Base-by-base conservation (phyloP, 2,888 invertebrate species). In the Gasteruption jaculator region DNA sequence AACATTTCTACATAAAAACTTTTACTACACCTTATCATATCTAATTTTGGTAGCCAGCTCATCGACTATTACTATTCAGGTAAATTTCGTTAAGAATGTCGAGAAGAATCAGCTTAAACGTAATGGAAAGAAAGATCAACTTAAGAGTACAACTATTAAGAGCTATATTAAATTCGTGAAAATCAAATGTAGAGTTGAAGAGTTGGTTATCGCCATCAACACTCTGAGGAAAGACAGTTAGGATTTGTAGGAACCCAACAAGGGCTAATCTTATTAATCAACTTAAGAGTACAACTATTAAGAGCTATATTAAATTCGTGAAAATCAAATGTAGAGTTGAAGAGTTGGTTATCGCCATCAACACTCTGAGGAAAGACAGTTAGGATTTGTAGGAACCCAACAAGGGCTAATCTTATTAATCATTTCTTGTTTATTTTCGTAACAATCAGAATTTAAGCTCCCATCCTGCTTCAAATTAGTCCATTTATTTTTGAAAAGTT, bases 1-100 rank as follows among this genome's bases (percentile, higher is more conserved):
- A n/a, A n/a, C n/a, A n/a, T n/a, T n/a, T n/a, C n/a, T n/a, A n/a
- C n/a, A n/a, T n/a, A n/a, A n/a, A n/a, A n/a, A n/a, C n/a, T n/a
- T n/a, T n/a, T n/a, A n/a, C n/a, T n/a, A n/a, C n/a, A n/a, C n/a
- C n/a, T n/a, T n/a, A n/a, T n/a, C n/a, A n/a, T n/a, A n/a, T n/a
- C n/a, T n/a, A n/a, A n/a, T n/a, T n/a, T n/a, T n/a, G n/a, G n/a
- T n/a, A n/a, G n/a, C n/a, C n/a, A n/a, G 10, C 27, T 5, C 25
- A 30, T 4, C 35, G 30, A 18, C 24, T 31, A 10, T 2, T 27
- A 4, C 32, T 21, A 2, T 12, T 3, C n/a, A 2, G 11, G 12
- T 22, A 16, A 10, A 41, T 24, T n/a, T 18, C 8, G 10, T 36
- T 41, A 10, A 34, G 31, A 16, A 38, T 32, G 7, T 43, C 34